These are phyloP conservation scores for Clivina fossor DNA, from an alignment of 2,888 invertebrate species.

Conservation along the genomic window DNA sequence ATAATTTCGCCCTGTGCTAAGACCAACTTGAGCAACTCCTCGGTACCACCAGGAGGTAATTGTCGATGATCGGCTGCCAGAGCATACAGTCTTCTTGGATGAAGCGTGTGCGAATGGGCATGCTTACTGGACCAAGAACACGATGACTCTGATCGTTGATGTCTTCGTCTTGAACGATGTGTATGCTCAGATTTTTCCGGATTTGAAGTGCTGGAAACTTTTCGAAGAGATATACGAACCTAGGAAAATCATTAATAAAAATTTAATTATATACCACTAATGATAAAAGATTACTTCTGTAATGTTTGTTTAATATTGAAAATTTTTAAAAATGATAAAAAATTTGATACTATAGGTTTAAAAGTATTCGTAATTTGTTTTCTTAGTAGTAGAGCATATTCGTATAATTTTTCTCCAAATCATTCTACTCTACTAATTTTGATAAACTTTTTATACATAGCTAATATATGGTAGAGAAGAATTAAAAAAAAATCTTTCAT, in stretches of 20 bases:
- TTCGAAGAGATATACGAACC: conserved; percentile 52
- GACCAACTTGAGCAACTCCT: conserved; percentile 59
- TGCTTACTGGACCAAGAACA: conserved; percentile 48
- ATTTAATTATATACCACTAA: too few species aligned
- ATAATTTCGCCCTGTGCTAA: conserved; percentile 64
- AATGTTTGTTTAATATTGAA: too few species aligned
- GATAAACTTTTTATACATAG: too few species aligned
- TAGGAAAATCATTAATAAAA: conserved; percentile 37
- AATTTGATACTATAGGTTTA: too few species aligned
- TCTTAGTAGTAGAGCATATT: too few species aligned
- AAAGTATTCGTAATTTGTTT: too few species aligned
- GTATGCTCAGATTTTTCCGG: conserved; percentile 46
- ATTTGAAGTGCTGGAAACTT: conserved; percentile 47
- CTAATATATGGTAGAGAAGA: too few species aligned
- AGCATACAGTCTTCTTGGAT: conserved; percentile 52
- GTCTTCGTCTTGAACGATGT: conserved; percentile 46
- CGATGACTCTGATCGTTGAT: conserved; percentile 50
- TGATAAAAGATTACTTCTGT: too few species aligned
- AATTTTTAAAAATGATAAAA: too few species aligned
- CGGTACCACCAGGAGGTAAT: conserved; percentile 50
- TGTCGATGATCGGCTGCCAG: conserved; percentile 47
- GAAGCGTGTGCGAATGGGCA: conserved; percentile 51
- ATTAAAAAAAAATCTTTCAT: too few species aligned
- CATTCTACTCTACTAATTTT: too few species aligned
- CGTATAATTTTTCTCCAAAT: too few species aligned